Percentiles rank a stretch among this genome's conserved stretches.
Evolutionary conservation across 2,113 vertebrate species (phyloP).

Genomic region (Perognathus longimembris): DNA sequence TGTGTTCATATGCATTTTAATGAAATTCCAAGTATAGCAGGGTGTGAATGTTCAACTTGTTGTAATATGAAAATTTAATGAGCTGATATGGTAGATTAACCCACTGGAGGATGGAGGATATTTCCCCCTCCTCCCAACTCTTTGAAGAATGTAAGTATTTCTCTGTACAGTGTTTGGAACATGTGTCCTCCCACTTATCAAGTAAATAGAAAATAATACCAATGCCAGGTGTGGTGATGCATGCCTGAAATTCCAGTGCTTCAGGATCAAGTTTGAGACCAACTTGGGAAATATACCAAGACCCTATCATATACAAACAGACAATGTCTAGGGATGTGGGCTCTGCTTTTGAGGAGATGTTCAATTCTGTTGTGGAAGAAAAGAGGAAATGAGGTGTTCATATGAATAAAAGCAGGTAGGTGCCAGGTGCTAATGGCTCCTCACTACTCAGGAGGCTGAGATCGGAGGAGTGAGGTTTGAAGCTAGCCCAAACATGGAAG

Average conservation of each 20-base stretch:
- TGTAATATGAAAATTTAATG: slow-evolving; percentile 34
- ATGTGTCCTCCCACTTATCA: background rate
- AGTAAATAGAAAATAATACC: slow-evolving; percentile 9
- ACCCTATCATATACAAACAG: background rate
- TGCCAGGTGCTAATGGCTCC: background rate
- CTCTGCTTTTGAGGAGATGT: slow-evolving; percentile 26
- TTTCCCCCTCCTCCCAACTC: background rate
- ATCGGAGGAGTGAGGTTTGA: too few species aligned
- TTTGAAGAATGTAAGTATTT: background rate
- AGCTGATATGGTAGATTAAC: slow-evolving; percentile 1
- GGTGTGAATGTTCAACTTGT: slow-evolving; percentile 5
- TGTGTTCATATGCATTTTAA: slow-evolving; percentile 59
- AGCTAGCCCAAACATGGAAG: too few species aligned
- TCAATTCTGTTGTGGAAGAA: slow-evolving; percentile 30
- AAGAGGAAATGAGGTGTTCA: slow-evolving; percentile 17
- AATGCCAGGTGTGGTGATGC: background rate
- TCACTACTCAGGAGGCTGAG: too few species aligned
- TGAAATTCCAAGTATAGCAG: background rate
- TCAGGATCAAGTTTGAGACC: background rate
- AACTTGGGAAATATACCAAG: too few species aligned
- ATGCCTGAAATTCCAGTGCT: background rate
- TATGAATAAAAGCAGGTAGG: background rate
- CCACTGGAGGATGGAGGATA: background rate
- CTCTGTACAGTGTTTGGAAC: background rate
- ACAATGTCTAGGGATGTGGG: background rate